Percentiles rank a stretch among this genome's conserved stretches.
These are phyloP conservation scores for Orthosia incerta DNA, from an alignment of 2,888 invertebrate species.

Conservation along the genomic window DNA sequence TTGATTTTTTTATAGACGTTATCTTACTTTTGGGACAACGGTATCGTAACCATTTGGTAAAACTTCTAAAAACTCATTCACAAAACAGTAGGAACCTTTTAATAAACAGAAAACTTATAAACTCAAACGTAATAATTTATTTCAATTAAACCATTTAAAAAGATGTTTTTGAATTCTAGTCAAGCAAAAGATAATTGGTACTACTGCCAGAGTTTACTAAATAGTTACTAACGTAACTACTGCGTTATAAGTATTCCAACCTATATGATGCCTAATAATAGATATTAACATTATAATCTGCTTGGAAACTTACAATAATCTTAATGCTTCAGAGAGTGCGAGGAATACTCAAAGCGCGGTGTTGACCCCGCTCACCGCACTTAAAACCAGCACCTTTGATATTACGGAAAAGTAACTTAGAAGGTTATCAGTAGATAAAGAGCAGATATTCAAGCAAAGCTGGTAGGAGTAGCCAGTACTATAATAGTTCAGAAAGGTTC, in stretches of 20 bases:
- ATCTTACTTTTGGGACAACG: background rate
- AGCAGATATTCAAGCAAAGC: background rate
- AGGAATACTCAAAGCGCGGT: slow-evolving; percentile 5
- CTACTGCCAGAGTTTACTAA: no score
- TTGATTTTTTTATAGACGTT: background rate
- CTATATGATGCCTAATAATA: no score
- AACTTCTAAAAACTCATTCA: background rate
- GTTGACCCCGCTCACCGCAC: slow-evolving; percentile 33
- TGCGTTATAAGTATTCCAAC: no score
- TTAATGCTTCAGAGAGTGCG: background rate
- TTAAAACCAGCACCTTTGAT: slow-evolving; percentile 4
- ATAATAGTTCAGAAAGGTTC: background rate
- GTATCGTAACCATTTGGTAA: background rate
- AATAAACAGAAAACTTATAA: no score
- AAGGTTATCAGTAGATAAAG: slow-evolving; percentile 14
- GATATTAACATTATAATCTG: no score
- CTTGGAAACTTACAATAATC: no score
- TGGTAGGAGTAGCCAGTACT: background rate
- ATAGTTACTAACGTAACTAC: no score
- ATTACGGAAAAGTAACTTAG: slow-evolving; percentile 11
- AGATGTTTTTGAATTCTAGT: no score
- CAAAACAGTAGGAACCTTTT: no score
- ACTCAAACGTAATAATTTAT: no score
- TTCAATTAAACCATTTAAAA: no score
- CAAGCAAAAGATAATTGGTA: no score